Evolutionary conservation across 1,140 invertebrate genomes (phyloP), one percentile per base, ranked within the genome.

Genomic region (Aphelenchoides avenae): DNA sequence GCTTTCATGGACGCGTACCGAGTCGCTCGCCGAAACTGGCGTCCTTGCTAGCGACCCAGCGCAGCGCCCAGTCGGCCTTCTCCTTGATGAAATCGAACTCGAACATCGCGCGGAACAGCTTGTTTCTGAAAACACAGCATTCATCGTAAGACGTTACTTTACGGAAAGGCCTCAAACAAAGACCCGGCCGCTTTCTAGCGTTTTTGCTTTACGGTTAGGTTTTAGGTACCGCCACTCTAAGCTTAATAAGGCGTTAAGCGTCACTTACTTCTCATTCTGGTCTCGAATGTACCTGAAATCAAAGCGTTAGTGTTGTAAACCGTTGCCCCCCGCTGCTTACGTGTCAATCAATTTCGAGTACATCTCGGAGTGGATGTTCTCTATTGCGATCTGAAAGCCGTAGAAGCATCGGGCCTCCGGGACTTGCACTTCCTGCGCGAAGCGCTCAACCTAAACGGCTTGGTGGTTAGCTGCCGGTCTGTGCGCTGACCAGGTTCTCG

Each of bases 361-460:
- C 93, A 97, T 98, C 83, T 98, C 94, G 5, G 92, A 96, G 77
- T 99, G 94, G 15, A 99, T 87, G 82, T 98, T 98, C 80, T 98
- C 94, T 84, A 98, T 97, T 1, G 92, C 90, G 57, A 98, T 91
- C 81, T 99, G 94, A 73, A 97, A 98, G 1, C 93, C 92, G 80
- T 98, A 99, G 77, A 99, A 99, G 78, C 87, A 97, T 42, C 91
- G 84, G 1, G 94, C 94, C 80, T 99, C 94, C 1, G 92, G 87
- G 1, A 95, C 83, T 80, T 97, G 90, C 5, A 98, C 91, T 81
- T 98, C 94, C 69, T 95, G 89, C 52, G 87, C 89, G 78, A 99
- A 99, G 50, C 91, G 82, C 77, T 97, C 92, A 7, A n/a, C n/a
- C n/a, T n/a, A n/a, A n/a, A n/a, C n/a, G n/a, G n/a, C 18, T 11